A percentile compares a stretch with the other conserved stretches of the same genome.
These are phyloP conservation scores for Melanerpes formicivorus DNA, from an alignment of 2,113 vertebrate species.

Conservation along the genomic window DNA sequence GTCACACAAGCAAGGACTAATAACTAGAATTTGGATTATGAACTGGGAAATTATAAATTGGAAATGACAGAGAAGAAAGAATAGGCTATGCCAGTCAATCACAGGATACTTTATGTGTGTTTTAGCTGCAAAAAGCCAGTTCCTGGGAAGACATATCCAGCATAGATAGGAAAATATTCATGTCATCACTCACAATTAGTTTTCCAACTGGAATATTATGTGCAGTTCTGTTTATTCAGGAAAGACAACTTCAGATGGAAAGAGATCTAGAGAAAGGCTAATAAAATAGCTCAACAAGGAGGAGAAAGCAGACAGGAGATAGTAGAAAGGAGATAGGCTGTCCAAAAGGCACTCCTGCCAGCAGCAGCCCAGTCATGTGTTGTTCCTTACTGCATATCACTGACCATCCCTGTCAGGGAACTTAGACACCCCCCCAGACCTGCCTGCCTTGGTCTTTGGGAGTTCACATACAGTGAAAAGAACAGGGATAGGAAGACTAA, in stretches of 20 bases:
- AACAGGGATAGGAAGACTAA: background rate
- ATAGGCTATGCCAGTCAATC: background rate
- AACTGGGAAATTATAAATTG: constrained; percentile 2
- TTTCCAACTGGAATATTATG: background rate
- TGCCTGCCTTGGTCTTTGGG: background rate
- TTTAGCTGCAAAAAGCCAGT: background rate
- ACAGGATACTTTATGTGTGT: background rate
- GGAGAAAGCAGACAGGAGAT: background rate
- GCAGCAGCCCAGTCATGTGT: background rate
- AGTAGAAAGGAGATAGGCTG: background rate
- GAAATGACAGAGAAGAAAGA: constrained; percentile 27
- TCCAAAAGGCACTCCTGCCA: background rate
- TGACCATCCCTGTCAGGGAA: background rate
- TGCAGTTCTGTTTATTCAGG: background rate
- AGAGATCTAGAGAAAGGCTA: background rate
- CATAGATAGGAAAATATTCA: background rate
- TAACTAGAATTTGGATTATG: constrained; percentile 19
- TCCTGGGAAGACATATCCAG: background rate
- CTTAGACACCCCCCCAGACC: background rate
- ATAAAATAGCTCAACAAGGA: background rate
- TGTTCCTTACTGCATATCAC: background rate
- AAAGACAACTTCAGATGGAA: background rate
- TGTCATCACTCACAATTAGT: background rate
- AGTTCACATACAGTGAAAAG: background rate
- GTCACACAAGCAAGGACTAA: background rate